Conservation (phyloP, 2,797 vertebrate species). For the Scyliorhinus canicula region DNA sequence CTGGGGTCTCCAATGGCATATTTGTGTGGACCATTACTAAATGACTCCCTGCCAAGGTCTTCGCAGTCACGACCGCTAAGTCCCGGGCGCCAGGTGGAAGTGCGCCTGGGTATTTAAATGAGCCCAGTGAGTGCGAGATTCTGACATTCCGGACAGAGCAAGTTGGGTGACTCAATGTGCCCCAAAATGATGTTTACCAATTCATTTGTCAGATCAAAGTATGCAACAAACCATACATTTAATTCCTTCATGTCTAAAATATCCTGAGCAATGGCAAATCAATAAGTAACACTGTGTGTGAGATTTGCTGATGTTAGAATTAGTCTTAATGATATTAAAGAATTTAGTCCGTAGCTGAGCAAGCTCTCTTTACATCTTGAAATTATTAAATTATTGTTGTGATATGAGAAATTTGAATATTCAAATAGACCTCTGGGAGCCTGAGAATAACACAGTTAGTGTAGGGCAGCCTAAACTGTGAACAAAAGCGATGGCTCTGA, state of each 20-base stretch:
- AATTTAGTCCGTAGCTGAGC: background rate
- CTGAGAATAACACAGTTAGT: background rate
- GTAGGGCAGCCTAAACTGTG: background rate
- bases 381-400: constrained; percentile 24
- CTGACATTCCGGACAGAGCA: no score
- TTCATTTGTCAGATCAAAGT: background rate
- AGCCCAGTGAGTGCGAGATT: no score
- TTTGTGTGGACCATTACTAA: no score
- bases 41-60: no score
- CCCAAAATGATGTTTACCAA: background rate
- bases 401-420: background rate
- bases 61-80: no score
- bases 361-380: background rate
- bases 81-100: no score
- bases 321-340: background rate
- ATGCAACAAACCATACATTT: background rate
- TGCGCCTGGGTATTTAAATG: no score
- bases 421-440: background rate
- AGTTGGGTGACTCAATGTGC: no score
- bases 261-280: background rate
- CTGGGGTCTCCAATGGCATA: no score
- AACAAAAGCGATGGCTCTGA: background rate
- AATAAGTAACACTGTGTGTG: background rate
- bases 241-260: background rate
- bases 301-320: background rate